Conservation (phyloP, 2,797 vertebrate genomes). For the Percopsis omiscomaycus region DNA sequence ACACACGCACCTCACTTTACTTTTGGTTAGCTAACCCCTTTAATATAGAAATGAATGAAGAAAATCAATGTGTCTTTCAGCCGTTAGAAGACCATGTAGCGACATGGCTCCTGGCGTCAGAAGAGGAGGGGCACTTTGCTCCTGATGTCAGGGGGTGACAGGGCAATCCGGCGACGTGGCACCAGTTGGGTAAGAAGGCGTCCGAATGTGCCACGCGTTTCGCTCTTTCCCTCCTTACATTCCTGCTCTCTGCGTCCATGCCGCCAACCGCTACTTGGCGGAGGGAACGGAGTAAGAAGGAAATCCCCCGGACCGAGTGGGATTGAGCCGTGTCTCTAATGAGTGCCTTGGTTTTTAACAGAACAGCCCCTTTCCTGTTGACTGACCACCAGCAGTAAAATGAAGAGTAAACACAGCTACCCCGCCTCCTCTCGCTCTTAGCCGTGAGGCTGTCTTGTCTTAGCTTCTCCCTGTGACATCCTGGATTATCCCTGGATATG, state of each 20-base stretch:
- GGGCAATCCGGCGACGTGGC: constrained; percentile 17
- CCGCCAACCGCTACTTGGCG: constrained; percentile 28
- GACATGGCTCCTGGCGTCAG: constrained; percentile 15
- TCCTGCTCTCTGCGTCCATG: constrained; percentile 6
- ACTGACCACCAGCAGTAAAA: constrained; percentile 40
- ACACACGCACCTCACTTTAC: not conserved
- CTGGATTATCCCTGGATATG: constrained; percentile 44
- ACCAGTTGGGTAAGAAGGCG: constrained; percentile 34
- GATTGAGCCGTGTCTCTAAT: constrained; percentile 44
- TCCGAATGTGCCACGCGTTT: constrained; percentile 34
- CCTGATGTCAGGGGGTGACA: constrained; percentile 25
- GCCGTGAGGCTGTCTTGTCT: constrained; percentile 30
- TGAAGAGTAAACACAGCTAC: constrained; percentile 47
- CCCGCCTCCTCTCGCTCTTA: constrained; percentile 40
- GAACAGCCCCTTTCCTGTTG: constrained; percentile 63
- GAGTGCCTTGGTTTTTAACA: constrained; percentile 37
- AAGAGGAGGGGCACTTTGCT: constrained; percentile 52
- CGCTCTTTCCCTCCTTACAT: constrained; percentile 20
- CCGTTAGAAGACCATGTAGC: constrained; percentile 23
- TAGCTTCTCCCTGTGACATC: constrained; percentile 45
- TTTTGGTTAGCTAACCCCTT: constrained; percentile 29
- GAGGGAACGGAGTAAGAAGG: too few relatives aligned
- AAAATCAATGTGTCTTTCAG: constrained; percentile 33
- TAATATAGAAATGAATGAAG: constrained; percentile 12
- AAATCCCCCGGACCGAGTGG: constrained; percentile 48